Conservation (phyloP, 2,888 invertebrate genomes). For the Lasioglossum calceatum region DNA sequence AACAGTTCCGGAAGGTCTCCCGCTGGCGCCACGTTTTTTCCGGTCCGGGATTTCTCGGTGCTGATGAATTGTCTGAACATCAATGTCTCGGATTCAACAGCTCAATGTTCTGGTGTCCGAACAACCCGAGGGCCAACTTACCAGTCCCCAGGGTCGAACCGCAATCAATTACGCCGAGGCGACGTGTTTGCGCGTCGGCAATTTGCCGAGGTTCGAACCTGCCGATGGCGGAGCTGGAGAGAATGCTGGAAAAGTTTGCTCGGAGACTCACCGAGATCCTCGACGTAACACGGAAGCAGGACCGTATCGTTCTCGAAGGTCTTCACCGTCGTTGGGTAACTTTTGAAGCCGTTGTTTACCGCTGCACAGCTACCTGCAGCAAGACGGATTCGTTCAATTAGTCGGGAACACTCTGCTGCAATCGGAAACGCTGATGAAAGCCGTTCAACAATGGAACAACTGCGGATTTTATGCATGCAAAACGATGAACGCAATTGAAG, state of each 20-base stretch:
- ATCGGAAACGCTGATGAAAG: not conserved
- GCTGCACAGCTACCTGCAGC: constrained; percentile 47
- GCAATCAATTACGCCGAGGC: not conserved
- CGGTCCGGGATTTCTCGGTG: not conserved
- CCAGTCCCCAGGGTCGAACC: not conserved
- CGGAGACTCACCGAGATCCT: constrained; percentile 87
- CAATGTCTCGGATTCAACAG: not conserved
- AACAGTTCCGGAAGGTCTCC: not conserved
- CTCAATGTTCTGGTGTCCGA: not conserved
- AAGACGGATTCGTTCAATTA: not conserved
- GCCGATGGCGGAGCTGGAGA: not conserved
- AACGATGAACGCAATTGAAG: not conserved
- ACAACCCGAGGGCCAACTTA: not conserved
- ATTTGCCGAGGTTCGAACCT: not conserved
- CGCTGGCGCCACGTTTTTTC: not conserved
- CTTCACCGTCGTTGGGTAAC: constrained; percentile 91
- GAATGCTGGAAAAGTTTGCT: not conserved
- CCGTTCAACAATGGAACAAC: not conserved
- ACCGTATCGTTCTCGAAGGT: constrained; percentile 92
- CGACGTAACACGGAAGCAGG: constrained; percentile 91
- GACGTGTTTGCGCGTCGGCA: not conserved
- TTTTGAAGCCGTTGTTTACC: constrained; percentile 87
- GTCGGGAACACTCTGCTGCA: not conserved
- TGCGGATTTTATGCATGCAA: not conserved
- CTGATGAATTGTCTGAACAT: not conserved